phyloP scores from a whole-genome alignment of 2,888 invertebrate species.

The Plagodis pulveraria region DNA sequence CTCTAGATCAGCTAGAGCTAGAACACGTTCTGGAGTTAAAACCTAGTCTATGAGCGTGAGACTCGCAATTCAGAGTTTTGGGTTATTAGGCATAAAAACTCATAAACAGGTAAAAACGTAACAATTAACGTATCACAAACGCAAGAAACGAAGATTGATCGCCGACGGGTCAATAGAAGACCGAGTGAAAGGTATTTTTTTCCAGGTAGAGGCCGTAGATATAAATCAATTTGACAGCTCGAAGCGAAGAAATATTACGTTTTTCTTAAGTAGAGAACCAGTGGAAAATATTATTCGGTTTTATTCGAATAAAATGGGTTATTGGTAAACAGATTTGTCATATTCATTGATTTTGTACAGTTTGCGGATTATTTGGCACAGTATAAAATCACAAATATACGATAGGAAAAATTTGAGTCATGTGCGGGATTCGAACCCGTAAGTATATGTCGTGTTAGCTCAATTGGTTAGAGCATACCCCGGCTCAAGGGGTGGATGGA shows the following conservation, averaged over 20 bases:
- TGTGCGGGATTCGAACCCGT: too few species aligned
- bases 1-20: too few species aligned
- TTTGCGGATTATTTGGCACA: too few species aligned
- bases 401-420: too few species aligned
- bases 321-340: conserved; percentile 11
- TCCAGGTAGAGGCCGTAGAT: conserved; percentile 44
- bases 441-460: too few species aligned
- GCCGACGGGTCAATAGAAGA: conserved; percentile 42
- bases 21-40: too few species aligned
- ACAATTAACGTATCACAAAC: conserved; percentile 49
- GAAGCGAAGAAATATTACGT: conserved; percentile 51
- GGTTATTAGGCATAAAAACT: not conserved
- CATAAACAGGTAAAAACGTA: conserved; percentile 29
- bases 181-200: conserved; percentile 51
- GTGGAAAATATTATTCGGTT: conserved; percentile 34
- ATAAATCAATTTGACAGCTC: conserved; percentile 70
- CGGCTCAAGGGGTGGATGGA: too few species aligned
- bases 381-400: too few species aligned
- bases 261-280: conserved; percentile 38
- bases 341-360: not conserved
- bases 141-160: conserved; percentile 54
- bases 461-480: too few species aligned
- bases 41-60: too few species aligned
- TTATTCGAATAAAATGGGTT: conserved; percentile 25
- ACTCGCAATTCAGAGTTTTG: not conserved